Evolutionary conservation across 1,140 invertebrate genomes (phyloP).

Genomic region (Leptonema lineaticorne): DNA sequence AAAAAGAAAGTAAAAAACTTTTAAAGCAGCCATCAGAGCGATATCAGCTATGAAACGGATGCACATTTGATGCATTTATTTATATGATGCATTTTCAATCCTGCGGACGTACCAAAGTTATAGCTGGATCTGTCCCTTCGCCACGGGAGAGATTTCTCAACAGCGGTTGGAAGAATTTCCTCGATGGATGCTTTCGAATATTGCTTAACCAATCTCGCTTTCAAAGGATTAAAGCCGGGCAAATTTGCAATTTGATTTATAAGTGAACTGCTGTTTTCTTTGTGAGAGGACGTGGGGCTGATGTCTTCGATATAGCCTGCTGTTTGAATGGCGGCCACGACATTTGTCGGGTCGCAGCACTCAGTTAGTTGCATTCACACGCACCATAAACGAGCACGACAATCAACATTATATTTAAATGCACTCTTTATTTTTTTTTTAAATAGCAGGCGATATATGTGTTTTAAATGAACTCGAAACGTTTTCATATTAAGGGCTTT

Average conservation of each 20-base stretch:
- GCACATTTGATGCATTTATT: slow-evolving; percentile 26
- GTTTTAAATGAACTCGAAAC: neutral
- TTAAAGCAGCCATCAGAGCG: slow-evolving; percentile 17
- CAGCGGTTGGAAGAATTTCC: slow-evolving; percentile 65
- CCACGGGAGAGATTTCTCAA: slow-evolving; percentile 75
- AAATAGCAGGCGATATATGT: too few relatives aligned
- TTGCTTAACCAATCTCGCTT: slow-evolving; percentile 65
- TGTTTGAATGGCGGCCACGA: slow-evolving; percentile 30
- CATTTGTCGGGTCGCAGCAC: slow-evolving; percentile 26
- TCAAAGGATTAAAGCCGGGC: slow-evolving; percentile 63
- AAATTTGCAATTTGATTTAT: slow-evolving; percentile 66
- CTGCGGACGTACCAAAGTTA: slow-evolving; percentile 55
- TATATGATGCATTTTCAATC: slow-evolving; percentile 6
- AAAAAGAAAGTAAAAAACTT: neutral
- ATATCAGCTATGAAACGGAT: slow-evolving; percentile 12
- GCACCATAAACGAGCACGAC: slow-evolving; percentile 37
- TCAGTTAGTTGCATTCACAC: slow-evolving; percentile 29
- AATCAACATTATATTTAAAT: slow-evolving; percentile 25
- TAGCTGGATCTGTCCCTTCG: slow-evolving; percentile 66
- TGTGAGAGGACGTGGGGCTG: slow-evolving; percentile 57
- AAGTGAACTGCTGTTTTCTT: slow-evolving; percentile 64
- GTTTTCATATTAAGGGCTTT: too few relatives aligned
- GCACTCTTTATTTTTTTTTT: too few relatives aligned
- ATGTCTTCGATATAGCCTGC: slow-evolving; percentile 47
- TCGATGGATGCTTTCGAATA: slow-evolving; percentile 59